phyloP scores from a whole-genome alignment of 2,113 vertebrate genomes.

The Leucoraja erinaceus region DNA sequence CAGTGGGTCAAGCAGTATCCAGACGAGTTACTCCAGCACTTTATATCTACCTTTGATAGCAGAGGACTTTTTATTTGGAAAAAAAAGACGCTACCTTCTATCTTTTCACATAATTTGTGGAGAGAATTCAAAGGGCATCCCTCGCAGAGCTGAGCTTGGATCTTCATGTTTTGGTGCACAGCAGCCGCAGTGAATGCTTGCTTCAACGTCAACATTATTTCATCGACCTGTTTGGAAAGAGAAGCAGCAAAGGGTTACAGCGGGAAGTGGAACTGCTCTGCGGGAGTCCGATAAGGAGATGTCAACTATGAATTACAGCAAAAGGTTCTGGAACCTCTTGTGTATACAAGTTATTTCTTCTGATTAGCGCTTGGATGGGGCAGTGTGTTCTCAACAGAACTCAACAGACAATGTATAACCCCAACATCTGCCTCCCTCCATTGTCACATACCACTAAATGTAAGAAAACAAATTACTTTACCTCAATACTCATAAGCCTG shows the following conservation, averaged over 20 bases:
- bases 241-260: background rate
- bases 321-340: background rate
- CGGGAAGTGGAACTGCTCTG: background rate
- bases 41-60: too few species aligned
- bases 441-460: background rate
- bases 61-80: too few species aligned
- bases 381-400: background rate
- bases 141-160: constrained; percentile 76
- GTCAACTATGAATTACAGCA: background rate
- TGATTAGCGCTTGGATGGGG: background rate
- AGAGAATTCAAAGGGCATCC: constrained; percentile 83
- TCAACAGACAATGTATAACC: background rate
- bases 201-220: constrained; percentile 96
- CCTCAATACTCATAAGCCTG: background rate
- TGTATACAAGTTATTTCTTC: background rate
- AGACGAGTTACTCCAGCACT: too few species aligned
- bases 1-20: too few species aligned
- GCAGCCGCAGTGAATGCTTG: constrained; percentile 92
- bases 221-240: constrained; percentile 71
- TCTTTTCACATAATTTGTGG: constrained; percentile 83
- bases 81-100: constrained; percentile 69
- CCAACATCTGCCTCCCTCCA: background rate
- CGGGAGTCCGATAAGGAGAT: background rate
- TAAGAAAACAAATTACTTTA: background rate
- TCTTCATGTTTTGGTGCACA: constrained; percentile 69